Percentiles rank a stretch among this genome's conserved stretches.
These are phyloP conservation scores for Pseudococcus jackbeardsleyi DNA, from an alignment of 2,888 invertebrate species.

Conservation along the genomic window DNA sequence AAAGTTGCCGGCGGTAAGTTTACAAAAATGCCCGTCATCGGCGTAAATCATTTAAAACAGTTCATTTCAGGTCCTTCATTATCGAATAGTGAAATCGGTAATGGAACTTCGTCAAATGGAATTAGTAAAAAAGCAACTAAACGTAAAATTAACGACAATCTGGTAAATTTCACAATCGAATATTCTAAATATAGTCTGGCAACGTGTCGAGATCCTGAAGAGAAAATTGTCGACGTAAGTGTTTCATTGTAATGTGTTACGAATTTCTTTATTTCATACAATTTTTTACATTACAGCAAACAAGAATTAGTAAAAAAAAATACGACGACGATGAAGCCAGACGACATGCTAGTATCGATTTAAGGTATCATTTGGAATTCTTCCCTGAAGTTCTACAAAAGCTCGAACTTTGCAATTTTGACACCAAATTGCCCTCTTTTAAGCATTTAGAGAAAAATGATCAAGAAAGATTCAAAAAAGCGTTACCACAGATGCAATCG, in stretches of 20 bases:
- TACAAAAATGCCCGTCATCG: neutral
- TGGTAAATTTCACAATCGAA: constrained; percentile 82
- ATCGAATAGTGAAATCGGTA: constrained; percentile 68
- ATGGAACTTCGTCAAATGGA: constrained; percentile 68
- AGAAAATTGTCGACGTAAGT: constrained; percentile 80
- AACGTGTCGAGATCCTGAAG: constrained; percentile 85
- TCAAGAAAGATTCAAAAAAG: constrained; percentile 75
- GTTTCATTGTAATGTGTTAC: neutral
- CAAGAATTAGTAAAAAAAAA: constrained; percentile 86
- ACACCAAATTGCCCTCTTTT: constrained; percentile 84
- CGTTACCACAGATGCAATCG: constrained; percentile 75
- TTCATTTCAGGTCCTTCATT: constrained; percentile 71
- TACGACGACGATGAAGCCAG: constrained; percentile 85
- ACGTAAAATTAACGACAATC: constrained; percentile 71
- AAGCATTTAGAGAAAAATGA: constrained; percentile 80
- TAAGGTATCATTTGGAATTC: constrained; percentile 94
- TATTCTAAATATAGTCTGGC: constrained; percentile 89
- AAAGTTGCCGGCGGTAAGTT: constrained; percentile 69
- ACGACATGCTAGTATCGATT: constrained; percentile 85
- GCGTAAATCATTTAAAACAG: neutral
- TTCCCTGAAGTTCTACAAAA: constrained; percentile 83
- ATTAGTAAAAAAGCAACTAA: constrained; percentile 66
- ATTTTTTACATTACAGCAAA: constrained; percentile 72
- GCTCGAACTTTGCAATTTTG: constrained; percentile 81
- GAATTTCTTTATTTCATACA: neutral